phyloP scores from a whole-genome alignment of 2,113 vertebrate species.

The Cyanoderma ruficeps region DNA sequence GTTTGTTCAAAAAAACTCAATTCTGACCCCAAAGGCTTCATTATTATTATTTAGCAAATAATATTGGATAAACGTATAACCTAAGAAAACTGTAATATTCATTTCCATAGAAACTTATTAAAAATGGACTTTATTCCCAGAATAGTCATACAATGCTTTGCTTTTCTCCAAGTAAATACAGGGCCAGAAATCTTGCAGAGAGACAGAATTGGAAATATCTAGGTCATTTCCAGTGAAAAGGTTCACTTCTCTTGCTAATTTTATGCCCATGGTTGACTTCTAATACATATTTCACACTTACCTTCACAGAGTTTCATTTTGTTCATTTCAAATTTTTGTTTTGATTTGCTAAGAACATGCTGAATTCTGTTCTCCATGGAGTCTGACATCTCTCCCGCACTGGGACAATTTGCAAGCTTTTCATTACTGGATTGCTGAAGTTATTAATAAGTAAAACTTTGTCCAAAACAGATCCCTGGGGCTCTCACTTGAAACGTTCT shows the following conservation, averaged over 20 bases:
- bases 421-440: neutral
- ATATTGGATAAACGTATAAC: neutral
- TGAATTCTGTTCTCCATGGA: neutral
- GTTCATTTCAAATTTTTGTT: slow-evolving; percentile 7
- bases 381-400: neutral
- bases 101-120: neutral
- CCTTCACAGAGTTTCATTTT: neutral
- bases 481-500: neutral
- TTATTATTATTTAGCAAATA: neutral
- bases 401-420: slow-evolving; percentile 2
- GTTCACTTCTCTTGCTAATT: neutral
- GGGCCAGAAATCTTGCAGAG: neutral
- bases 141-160: neutral
- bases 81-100: neutral
- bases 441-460: slow-evolving; percentile 51
- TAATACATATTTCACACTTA: neutral
- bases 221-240: neutral
- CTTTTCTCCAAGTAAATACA: neutral
- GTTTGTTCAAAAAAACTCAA: neutral
- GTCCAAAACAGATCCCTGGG: neutral
- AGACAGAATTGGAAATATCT: neutral
- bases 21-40: neutral
- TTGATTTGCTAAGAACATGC: neutral
- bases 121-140: neutral
- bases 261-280: neutral